Evolutionary conservation across 2,113 vertebrate genomes (phyloP).

Genomic region (Rhizomys pruinosus): DNA sequence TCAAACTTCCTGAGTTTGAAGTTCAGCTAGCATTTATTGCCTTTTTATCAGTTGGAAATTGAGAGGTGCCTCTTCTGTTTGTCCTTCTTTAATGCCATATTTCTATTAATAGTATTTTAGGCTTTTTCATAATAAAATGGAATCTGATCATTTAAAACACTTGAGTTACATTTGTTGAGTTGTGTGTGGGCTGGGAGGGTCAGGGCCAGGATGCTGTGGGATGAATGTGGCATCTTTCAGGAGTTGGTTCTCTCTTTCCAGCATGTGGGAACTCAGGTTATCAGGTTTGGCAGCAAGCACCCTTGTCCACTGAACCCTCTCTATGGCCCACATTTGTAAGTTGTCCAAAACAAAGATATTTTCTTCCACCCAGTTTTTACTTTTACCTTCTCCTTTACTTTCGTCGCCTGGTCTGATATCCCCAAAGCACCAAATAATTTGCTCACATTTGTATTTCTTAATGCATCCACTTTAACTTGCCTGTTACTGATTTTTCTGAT

Average conservation of each 20-base stretch:
- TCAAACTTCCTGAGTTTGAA: not conserved
- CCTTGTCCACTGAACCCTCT: too few relatives aligned
- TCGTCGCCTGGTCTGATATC: not conserved
- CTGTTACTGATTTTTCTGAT: not conserved
- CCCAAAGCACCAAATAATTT: not conserved
- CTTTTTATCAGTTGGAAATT: not conserved
- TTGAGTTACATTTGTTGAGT: too few relatives aligned
- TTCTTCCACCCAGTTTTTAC: not conserved
- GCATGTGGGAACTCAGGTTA: too few relatives aligned
- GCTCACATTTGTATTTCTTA: conserved; percentile 38
- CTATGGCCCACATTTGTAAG: not conserved
- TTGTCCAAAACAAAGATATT: not conserved
- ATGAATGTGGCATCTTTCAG: too few relatives aligned
- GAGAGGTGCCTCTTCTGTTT: not conserved
- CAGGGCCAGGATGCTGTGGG: too few relatives aligned
- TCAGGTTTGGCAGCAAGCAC: too few relatives aligned
- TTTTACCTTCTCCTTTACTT: not conserved
- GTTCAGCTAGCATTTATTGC: not conserved
- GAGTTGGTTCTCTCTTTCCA: too few relatives aligned
- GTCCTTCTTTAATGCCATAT: not conserved
- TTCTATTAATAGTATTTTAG: not conserved
- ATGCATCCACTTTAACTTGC: not conserved
- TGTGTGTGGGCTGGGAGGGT: too few relatives aligned
- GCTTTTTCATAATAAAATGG: not conserved
- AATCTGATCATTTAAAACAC: not conserved